These are phyloP conservation scores for Brachyhypopomus gauderio DNA, from an alignment of 2,113 vertebrate species.

Conservation along the genomic window DNA sequence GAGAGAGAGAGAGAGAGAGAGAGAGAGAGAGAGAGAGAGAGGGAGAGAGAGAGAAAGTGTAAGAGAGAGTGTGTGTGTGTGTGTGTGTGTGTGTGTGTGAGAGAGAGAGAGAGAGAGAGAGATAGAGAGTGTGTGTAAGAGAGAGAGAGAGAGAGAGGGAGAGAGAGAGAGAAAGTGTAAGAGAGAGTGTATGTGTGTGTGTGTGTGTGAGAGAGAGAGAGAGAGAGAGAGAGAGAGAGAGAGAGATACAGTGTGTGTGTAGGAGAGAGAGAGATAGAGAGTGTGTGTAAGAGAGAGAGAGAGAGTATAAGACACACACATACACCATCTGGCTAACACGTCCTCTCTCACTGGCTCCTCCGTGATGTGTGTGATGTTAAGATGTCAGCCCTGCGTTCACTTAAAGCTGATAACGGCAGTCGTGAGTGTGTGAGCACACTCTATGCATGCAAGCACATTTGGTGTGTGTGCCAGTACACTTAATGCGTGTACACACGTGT, in stretches of 20 bases:
- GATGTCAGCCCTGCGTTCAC: slow-evolving; percentile 72
- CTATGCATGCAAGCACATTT: neutral
- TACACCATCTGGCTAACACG: slow-evolving; percentile 68
- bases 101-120: slow-evolving; percentile 4
- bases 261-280: slow-evolving; percentile 63
- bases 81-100: too few species aligned
- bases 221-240: neutral
- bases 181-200: too few species aligned
- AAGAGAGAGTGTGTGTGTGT: too few species aligned
- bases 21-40: slow-evolving; percentile 61
- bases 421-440: slow-evolving; percentile 50
- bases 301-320: slow-evolving; percentile 25
- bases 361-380: slow-evolving; percentile 68
- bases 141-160: slow-evolving; percentile 63
- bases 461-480: too few species aligned
- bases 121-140: slow-evolving; percentile 53
- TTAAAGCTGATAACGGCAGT: slow-evolving; percentile 72
- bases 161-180: slow-evolving; percentile 65
- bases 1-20: slow-evolving; percentile 53
- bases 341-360: slow-evolving; percentile 51
- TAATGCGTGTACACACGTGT: neutral
- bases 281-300: neutral
- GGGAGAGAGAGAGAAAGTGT: slow-evolving; percentile 67
- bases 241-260: slow-evolving; percentile 53
- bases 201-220: too few species aligned